Conservation (phyloP, 1,140 invertebrate species). For the Lordiphosa clarofinis region DNA sequence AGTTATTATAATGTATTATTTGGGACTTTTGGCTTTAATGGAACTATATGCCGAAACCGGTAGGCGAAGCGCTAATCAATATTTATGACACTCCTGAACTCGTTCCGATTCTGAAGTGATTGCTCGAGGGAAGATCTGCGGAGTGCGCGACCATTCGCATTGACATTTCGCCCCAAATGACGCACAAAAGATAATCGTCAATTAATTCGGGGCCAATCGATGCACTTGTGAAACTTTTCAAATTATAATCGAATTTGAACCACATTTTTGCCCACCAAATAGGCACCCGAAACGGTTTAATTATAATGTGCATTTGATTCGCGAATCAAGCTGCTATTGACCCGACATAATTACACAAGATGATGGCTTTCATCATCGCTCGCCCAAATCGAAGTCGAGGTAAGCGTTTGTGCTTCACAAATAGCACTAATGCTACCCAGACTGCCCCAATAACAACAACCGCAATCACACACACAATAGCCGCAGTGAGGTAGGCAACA, state of each 20-base stretch:
- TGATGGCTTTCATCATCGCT: constrained; percentile 13
- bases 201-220: constrained; percentile 9
- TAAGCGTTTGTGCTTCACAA: constrained; percentile 2
- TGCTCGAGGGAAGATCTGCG: no score
- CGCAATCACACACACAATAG: constrained; percentile 25
- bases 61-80: constrained; percentile 11
- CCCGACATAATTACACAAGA: constrained; percentile 46
- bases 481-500: constrained; percentile 14
- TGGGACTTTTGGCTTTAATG: constrained; percentile 6
- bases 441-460: constrained; percentile 31
- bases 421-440: constrained; percentile 5
- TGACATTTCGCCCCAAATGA: no score
- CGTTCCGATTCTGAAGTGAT: constrained; percentile 7
- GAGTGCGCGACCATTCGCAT: no score
- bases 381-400: constrained; percentile 5
- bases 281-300: constrained; percentile 27
- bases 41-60: constrained; percentile 10
- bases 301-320: constrained; percentile 57
- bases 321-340: constrained; percentile 49
- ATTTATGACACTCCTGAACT: constrained; percentile 8
- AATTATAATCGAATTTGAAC: constrained; percentile 17
- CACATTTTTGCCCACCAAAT: constrained; percentile 4
- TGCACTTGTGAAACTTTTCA: constrained; percentile 5
- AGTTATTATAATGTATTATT: constrained; percentile 8
- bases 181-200: constrained; percentile 2